Percentiles rank a stretch among this genome's conserved stretches.
These are phyloP conservation scores for Polyergus mexicanus DNA, from an alignment of 1,140 invertebrate genomes.

Conservation along the genomic window DNA sequence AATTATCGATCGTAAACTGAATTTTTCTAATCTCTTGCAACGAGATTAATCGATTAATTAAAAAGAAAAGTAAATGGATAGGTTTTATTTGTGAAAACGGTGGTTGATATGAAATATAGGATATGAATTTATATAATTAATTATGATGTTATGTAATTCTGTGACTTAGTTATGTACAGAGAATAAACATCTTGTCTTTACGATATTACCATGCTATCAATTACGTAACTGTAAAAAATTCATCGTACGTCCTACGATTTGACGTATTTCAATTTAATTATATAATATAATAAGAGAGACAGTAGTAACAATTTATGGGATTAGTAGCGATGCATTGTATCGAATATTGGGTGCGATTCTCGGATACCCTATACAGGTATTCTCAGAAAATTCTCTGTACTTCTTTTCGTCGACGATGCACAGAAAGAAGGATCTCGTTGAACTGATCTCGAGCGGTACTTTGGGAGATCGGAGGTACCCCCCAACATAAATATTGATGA, in stretches of 20 bases:
- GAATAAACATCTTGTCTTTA: too few species aligned
- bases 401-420: background rate
- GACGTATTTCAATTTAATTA: too few species aligned
- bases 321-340: too few species aligned
- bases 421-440: background rate
- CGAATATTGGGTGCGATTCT: background rate
- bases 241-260: too few species aligned
- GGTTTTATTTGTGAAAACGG: background rate
- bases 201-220: too few species aligned
- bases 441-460: slow-evolving; percentile 46
- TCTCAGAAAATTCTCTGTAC: background rate
- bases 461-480: slow-evolving; percentile 34
- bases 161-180: too few species aligned
- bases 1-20: background rate
- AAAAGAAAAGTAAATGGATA: too few species aligned
- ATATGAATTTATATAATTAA: background rate
- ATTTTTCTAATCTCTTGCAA: background rate
- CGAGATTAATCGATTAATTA: background rate
- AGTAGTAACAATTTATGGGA: too few species aligned
- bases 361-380: background rate
- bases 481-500: slow-evolving; percentile 53
- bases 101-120: background rate
- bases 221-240: too few species aligned
- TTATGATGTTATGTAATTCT: too few species aligned
- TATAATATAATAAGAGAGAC: too few species aligned